Evolutionary conservation across 2,797 vertebrate species (phyloP), one percentile per base, ranked within the genome.

Genomic region (Rhinichthys osculus): DNA sequence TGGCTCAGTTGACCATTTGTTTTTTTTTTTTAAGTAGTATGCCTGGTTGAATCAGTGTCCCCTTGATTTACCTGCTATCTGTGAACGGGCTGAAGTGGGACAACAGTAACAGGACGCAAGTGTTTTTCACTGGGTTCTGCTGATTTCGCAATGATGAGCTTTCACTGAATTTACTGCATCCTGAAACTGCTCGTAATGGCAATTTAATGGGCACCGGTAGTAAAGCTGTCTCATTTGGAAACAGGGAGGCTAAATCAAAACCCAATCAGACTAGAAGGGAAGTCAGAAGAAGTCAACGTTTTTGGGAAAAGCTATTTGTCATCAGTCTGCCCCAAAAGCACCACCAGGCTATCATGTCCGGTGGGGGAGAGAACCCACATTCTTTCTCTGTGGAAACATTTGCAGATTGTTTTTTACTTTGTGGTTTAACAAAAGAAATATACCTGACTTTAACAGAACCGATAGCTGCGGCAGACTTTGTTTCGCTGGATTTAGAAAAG

Each of bases 71-170:
- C 44, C 30, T 30, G 7, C 16, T 52, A 73, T 23, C 52, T 64
- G 38, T 62, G 40, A 85, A 54, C 10, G 40, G 21, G 3, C 69
- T 40, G 11, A 57, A 30, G 50, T 6, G 19, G 52, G 16, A 38
- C 54, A 40, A 47, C 42, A 8, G 42, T 16, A 79, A 59, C 27
- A 40, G 83, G 50, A 92, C 90, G 87, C 89, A 76, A 89, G 89
- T 91, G 87, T 93, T 94, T 94, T 93, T 89, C 42, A 23, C 16
- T 30, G 67, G 27, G 62, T 84, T 72, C 62, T n/a, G 85, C 90
- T 91, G 88, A 93, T 90, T 91, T 89, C 87, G 88, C 91, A 92
- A 90, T 90, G 87, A 87, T 90, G 89, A 59, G 10, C 83, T 91
- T 86, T 72, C 89, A 73, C 85, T 88, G 83, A 91, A 90, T 87